Base-by-base conservation (phyloP, 2,888 invertebrate genomes). In the Salticus scenicus region DNA sequence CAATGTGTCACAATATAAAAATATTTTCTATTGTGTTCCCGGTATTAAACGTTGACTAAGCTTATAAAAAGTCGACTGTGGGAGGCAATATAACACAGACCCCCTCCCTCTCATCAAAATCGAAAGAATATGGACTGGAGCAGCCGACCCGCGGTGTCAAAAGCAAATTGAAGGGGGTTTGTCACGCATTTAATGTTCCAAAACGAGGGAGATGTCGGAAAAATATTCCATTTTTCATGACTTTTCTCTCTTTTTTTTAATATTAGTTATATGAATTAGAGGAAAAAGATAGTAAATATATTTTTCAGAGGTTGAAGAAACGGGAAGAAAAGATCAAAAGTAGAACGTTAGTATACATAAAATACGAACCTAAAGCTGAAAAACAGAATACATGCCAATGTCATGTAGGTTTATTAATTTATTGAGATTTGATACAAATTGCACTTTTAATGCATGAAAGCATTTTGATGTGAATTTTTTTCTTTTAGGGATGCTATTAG, bases 121-220 rank as follows among this genome's bases (percentile, higher is more conserved):
- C 24, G 57, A 57, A 57, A 12, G 57, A 57, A 57, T 57, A 57
- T 57, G 57, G 57, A 20, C 57, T 57, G 57, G 5, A 17, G 24
- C 20, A 24, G 57, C 57, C 57, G 24, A 57, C 57, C 57, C 57
- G 57, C 57, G 57, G 57, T 57, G 57, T 57, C 57, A 57, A 57
- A 57, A 57, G 57, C 57, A 57, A 57, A 57, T 57, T 57, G 57
- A 57, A 57, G 57, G 57, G 57, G 57, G 57, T 57, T 57, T 57
- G 57, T 57, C 57, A 24, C 57, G 57, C 57, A 57, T 57, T 57
- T 57, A 57, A 57, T 57, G 57, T 57, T 20, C 57, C 57, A 57
- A 57, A 57, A 24, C 57, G 57, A 24, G 57, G 57, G 24, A 57
- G 57, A 57, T 57, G 57, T 57, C 57, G 57, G 57, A 24, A 12